phyloP scores from a whole-genome alignment of 64 coral and sea anemone genomes.

The Exaiptasia diaphana region DNA sequence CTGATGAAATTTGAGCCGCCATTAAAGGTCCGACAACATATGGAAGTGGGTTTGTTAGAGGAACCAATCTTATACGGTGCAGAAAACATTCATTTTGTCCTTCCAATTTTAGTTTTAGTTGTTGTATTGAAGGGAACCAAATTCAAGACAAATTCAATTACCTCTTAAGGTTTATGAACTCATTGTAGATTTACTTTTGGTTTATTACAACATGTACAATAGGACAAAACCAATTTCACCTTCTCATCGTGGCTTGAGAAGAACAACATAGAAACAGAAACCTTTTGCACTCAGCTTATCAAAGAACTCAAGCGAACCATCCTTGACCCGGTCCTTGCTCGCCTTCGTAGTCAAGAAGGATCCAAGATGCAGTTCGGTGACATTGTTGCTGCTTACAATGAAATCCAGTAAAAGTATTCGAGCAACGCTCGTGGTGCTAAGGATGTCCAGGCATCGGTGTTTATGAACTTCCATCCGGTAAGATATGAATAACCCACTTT shows the following conservation, averaged over 20 bases:
- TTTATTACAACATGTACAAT: no score
- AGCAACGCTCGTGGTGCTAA: slow-evolving; percentile 44
- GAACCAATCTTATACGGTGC: no score
- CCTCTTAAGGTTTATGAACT: neutral
- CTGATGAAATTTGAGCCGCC: no score
- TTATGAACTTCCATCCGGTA: slow-evolving; percentile 73
- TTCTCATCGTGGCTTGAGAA: slow-evolving; percentile 6
- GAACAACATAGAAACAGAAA: slow-evolving; percentile 17
- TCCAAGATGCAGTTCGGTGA: slow-evolving; percentile 59
- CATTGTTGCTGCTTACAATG: slow-evolving; percentile 54
- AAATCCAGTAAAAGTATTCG: slow-evolving; percentile 51
- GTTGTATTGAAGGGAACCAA: no score
- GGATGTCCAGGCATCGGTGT: slow-evolving; percentile 66
- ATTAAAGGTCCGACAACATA: no score
- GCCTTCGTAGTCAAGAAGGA: slow-evolving; percentile 36
- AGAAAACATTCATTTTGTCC: no score
- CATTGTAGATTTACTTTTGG: neutral
- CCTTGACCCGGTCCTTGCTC: slow-evolving; percentile 32
- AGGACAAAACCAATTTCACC: neutral
- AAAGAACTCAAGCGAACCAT: slow-evolving; percentile 21
- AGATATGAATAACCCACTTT: no score
- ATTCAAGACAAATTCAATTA: no score
- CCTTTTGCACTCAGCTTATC: slow-evolving; percentile 16
- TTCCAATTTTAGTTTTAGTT: neutral
- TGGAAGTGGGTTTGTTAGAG: no score